Base-by-base conservation (phyloP, 2,797 vertebrate species). In the Chaunax sp. region DNA sequence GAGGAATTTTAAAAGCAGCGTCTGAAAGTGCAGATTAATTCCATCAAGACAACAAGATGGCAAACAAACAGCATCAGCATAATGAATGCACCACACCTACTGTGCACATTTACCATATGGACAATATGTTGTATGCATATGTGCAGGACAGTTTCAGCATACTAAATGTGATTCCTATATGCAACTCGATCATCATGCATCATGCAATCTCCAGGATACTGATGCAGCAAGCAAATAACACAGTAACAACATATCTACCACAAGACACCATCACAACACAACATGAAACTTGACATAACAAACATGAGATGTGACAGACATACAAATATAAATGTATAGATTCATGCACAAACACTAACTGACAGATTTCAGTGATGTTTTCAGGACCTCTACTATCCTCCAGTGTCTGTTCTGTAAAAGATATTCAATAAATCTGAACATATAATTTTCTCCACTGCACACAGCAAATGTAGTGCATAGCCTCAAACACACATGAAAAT, bases 21-120 rank as follows among this genome's bases (percentile, higher is more conserved):
- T 44, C 28, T 45, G 43, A 6, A 41, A 47, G 46, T 47, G 54
- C 46, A 20, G 41, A 37, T 53, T 16, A 49, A 26, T 55, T 64
- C 26, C 26, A 63, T 37, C 53, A 33, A 43, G 43, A 45, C 14
- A 11, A 26, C n/a, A 23, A 8, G 23, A 51, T 44, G 58, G 35
- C 50, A 41, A 70, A 58, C 53, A 38, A 37, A 53, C 28, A 52
- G 22, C 51, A 78, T 81, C 72, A 75, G 45, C 67, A 72, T 80
- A 62, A 56, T 45, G 74, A 64, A 28, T n/a, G 55, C 70, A 68
- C 44, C 59, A 41, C 54, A 28, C 54, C 54, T 16, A 25, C 35
- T n/a, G 23, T 23, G 45, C 58, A 51, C 60, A 14, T 41, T 19
- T 9, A 50, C 73, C 77, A 82, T 81, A 77, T 65, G 78, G 75